Evolutionary conservation across 1,140 invertebrate species (phyloP).

Genomic region (Mizuhopecten yessoensis): DNA sequence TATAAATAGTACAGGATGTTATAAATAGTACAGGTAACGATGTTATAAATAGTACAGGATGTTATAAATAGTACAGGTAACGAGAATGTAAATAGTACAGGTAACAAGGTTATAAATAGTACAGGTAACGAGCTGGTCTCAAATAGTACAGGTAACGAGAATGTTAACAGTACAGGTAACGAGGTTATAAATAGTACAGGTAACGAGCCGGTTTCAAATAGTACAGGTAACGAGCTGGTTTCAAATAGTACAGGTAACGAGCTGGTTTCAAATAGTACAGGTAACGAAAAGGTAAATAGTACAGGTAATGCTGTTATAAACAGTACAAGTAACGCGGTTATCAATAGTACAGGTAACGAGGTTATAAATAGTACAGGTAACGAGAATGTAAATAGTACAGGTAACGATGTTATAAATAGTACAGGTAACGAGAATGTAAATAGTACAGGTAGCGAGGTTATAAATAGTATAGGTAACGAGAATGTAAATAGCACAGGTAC

Average conservation of each 20-base stretch:
- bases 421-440: not conserved
- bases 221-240: not conserved
- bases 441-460: not conserved
- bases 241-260: not conserved
- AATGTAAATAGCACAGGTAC: not conserved
- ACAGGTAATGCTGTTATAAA: not conserved
- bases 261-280: not conserved
- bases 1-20: not conserved
- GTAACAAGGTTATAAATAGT: too few species aligned
- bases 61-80: not conserved
- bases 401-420: too few species aligned
- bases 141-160: too few species aligned
- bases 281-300: too few species aligned
- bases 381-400: not conserved
- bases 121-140: too few species aligned
- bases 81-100: not conserved
- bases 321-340: not conserved
- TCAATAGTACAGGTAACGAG: not conserved
- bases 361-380: not conserved
- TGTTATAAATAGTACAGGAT: not conserved
- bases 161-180: not conserved
- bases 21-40: not conserved
- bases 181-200: too few species aligned
- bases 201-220: not conserved
- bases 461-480: not conserved